These are phyloP conservation scores for Amazona ochrocephala DNA, from an alignment of 2,797 vertebrate genomes.

Conservation along the genomic window DNA sequence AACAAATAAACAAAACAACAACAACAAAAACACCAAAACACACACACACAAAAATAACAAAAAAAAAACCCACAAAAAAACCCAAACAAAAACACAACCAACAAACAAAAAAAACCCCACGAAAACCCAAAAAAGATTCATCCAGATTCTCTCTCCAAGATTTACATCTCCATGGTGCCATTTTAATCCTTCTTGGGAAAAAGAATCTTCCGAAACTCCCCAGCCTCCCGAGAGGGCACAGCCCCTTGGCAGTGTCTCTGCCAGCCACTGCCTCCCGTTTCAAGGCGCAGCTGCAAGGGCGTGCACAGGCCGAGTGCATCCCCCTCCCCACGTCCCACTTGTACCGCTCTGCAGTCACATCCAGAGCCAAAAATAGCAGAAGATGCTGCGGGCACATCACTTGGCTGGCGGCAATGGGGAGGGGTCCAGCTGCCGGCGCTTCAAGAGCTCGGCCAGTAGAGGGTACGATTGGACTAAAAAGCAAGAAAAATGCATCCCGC, in stretches of 20 bases:
- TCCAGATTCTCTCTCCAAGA: background rate
- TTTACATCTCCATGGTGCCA: background rate
- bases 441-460: slow-evolving; percentile 53
- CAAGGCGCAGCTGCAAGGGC: background rate
- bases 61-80: too few relatives aligned
- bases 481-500: background rate
- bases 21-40: too few relatives aligned
- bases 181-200: background rate
- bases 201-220: background rate
- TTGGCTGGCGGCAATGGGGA: accelerated
- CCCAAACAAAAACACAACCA: too few relatives aligned
- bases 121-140: too few relatives aligned
- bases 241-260: background rate
- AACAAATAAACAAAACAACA: background rate
- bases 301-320: background rate
- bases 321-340: background rate
- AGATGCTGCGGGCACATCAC: background rate
- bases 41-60: too few relatives aligned
- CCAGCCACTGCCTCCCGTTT: background rate
- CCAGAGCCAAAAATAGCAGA: background rate
- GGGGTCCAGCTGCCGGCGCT: background rate
- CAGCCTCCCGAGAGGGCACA: accelerated
- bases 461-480: slow-evolving; percentile 50
- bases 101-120: too few relatives aligned
- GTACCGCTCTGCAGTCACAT: background rate